Evolutionary conservation across 2,888 invertebrate genomes (phyloP), one percentile per base, ranked within the genome.

Genomic region (Phyllotreta cruciferae): DNA sequence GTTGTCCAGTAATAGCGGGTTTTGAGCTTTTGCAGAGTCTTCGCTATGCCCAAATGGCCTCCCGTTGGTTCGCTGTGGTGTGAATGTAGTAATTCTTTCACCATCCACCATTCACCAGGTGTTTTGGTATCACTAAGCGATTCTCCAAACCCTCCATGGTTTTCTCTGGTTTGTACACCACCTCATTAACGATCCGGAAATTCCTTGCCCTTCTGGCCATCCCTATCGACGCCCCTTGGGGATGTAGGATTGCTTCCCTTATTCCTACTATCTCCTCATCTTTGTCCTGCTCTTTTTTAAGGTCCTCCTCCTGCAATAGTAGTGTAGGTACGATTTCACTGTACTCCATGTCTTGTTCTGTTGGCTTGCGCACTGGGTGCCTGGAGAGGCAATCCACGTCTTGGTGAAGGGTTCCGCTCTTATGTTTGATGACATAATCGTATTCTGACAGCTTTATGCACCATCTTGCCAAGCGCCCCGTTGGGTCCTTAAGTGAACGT

Each of bases 11-110:
- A 71, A 56, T 62, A 71, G 24, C 70, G 13, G 35, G 55, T 35
- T 54, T 58, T 65, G 24, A 71, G 67, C 57, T 69, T 71, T 9
- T 64, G 6, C 14, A 66, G 45, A 0, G 69, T 70, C 63, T 71
- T 73, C 7, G 66, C 44, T 6, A 60, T 52, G 5, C 69, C 71
- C 11, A 70, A 49, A 38, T 73, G 71, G 11, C 69, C 69, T 11
- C 64, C 53, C 11, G 0, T 42, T 39, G 24, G 24, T 24, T 24
- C 24, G 24, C 4, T 24, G 39, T 72, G 70, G 57, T 68, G 49
- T 8, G 41, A 5, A 36, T 47, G 70, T 38, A 72, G 10, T n/a
- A 72, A 66, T 60, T 72, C 71, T 14, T n/a, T n/a, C n/a, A n/a
- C n/a, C n/a, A n/a, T n/a, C n/a, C n/a, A n/a, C n/a, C n/a, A n/a